These are phyloP conservation scores for Lepisosteus oculatus DNA, from an alignment of 2,113 vertebrate genomes.

Conservation along the genomic window DNA sequence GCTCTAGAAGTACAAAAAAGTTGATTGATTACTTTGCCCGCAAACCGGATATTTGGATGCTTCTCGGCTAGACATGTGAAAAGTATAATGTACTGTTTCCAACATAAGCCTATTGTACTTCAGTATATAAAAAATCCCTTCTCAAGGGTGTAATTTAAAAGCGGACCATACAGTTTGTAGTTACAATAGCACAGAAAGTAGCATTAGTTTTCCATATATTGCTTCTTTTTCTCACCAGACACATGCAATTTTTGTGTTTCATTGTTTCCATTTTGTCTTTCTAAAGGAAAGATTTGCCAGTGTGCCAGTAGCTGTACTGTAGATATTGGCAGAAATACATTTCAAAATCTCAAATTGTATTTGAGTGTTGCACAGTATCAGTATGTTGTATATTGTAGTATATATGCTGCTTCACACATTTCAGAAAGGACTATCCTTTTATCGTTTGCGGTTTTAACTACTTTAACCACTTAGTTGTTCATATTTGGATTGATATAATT, in stretches of 20 bases:
- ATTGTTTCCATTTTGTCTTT: constrained; percentile 31
- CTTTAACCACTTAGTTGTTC: constrained; percentile 50
- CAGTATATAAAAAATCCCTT: background rate
- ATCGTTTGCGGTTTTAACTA: constrained; percentile 47
- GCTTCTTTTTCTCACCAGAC: constrained; percentile 25
- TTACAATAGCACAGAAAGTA: constrained; percentile 24
- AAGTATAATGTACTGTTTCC: constrained; percentile 1
- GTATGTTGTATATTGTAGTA: constrained; percentile 52
- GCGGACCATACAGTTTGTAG: constrained; percentile 23
- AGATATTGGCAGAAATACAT: constrained; percentile 35
- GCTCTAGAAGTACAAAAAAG: no score
- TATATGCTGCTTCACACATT: constrained; percentile 55
- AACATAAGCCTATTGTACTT: constrained; percentile 1
- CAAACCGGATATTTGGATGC: background rate
- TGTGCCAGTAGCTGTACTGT: constrained; percentile 38
- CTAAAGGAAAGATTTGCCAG: constrained; percentile 32
- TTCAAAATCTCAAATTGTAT: constrained; percentile 37
- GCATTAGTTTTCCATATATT: constrained; percentile 23
- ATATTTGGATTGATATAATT: constrained; percentile 54
- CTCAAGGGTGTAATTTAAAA: background rate
- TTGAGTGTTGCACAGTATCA: constrained; percentile 58
- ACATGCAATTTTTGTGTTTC: constrained; percentile 23
- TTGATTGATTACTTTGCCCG: background rate
- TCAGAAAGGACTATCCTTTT: constrained; percentile 34
- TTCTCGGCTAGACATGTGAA: background rate